Evolutionary conservation across 2,113 vertebrate genomes (phyloP).

Genomic region (Antennarius striatus): DNA sequence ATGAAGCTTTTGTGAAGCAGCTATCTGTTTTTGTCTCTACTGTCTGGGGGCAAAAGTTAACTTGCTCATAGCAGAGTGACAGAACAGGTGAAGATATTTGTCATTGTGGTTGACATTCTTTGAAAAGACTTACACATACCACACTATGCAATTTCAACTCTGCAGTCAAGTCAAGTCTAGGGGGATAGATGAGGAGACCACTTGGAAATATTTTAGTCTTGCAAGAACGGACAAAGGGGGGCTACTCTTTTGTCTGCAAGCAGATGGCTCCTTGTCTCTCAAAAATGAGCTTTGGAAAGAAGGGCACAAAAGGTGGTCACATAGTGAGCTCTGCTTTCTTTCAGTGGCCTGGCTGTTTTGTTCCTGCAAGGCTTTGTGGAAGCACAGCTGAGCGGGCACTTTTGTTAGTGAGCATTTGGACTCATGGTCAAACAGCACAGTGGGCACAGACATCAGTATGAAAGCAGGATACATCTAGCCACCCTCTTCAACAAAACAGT

Average conservation of each 20-base stretch:
- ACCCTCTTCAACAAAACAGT: constrained; percentile 44
- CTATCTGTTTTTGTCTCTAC: constrained; percentile 5
- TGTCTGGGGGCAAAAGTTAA: constrained; percentile 15
- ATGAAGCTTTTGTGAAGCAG: constrained; percentile 14
- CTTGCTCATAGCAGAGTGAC: constrained; percentile 30
- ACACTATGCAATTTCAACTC: constrained; percentile 33
- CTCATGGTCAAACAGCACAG: constrained; percentile 56
- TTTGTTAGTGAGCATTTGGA: constrained; percentile 28
- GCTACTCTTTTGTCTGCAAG: constrained; percentile 68
- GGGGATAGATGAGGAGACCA: constrained; percentile 49
- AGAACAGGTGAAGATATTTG: constrained; percentile 69
- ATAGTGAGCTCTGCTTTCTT: constrained; percentile 72
- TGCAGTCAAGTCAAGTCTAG: constrained; percentile 31
- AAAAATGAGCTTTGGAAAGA: constrained; percentile 68
- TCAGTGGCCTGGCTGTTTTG: constrained; percentile 65
- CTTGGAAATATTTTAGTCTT: constrained; percentile 61
- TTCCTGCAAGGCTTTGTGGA: constrained; percentile 56
- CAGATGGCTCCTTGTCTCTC: constrained; percentile 79
- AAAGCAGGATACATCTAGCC: constrained; percentile 35
- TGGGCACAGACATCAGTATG: constrained; percentile 32
- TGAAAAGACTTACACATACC: constrained; percentile 58
- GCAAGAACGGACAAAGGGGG: background rate
- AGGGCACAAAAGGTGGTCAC: constrained; percentile 71
- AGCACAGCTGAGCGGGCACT: constrained; percentile 65
- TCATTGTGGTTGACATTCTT: constrained; percentile 51